Evolutionary conservation across 2,888 invertebrate genomes (phyloP).

Genomic region (Perizoma flavofasciatum): DNA sequence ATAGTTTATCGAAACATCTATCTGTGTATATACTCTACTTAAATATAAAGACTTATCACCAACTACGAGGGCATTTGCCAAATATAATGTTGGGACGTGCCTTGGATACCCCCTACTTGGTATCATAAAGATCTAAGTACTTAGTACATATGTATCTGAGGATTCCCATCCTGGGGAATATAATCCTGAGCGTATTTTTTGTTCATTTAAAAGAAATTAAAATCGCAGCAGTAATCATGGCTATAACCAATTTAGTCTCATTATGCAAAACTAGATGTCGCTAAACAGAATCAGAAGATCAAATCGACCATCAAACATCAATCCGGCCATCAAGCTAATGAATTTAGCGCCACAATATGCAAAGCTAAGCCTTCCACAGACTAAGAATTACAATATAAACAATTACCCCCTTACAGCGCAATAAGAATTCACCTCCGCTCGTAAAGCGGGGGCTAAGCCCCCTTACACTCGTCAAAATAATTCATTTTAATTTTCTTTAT

Average conservation of each 20-base stretch:
- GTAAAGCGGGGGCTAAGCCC: constrained; percentile 55
- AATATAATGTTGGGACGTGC: too few species aligned
- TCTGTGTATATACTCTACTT: too few species aligned
- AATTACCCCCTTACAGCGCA: constrained; percentile 67
- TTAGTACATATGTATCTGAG: too few species aligned
- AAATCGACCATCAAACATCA: constrained; percentile 2
- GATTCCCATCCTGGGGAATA: too few species aligned
- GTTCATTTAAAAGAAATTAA: too few species aligned
- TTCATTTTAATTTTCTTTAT: constrained; percentile 85
- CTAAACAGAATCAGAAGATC: not conserved
- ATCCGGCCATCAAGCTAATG: constrained; percentile 16
- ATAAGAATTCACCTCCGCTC: constrained; percentile 70
- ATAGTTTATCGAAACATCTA: too few species aligned
- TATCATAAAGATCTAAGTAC: too few species aligned
- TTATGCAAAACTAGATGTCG: not conserved
- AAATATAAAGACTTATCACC: too few species aligned
- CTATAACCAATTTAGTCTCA: not conserved
- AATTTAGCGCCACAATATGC: constrained; percentile 26
- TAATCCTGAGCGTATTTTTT: too few species aligned
- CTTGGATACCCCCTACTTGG: too few species aligned
- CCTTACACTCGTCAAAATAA: constrained; percentile 82
- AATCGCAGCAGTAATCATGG: too few species aligned
- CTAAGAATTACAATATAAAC: constrained; percentile 54
- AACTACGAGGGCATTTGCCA: too few species aligned
- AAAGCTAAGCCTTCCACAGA: constrained; percentile 41